phyloP scores from a whole-genome alignment of 2,797 vertebrate species.

The Rhinophrynus dorsalis region DNA sequence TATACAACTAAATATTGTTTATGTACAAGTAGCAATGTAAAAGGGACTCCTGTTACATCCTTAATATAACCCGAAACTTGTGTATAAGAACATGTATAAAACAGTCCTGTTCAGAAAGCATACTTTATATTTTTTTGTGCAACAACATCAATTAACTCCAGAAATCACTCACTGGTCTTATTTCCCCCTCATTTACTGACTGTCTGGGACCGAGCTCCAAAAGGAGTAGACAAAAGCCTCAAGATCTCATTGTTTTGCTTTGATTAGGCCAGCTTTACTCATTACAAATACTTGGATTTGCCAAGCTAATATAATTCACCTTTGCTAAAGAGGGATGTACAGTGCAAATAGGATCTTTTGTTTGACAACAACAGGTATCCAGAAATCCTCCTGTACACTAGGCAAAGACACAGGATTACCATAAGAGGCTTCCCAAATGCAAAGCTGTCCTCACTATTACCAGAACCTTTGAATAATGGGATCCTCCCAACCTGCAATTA shows the following conservation, averaged over 20 bases:
- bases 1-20: no score
- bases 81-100: no score
- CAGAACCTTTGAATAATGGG: neutral
- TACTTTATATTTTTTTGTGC: no score
- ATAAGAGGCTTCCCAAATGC: neutral
- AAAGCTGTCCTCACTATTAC: neutral
- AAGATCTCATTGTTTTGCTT: neutral
- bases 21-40: no score
- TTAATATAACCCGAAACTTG: no score
- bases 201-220: no score
- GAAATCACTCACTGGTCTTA: no score
- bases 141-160: no score
- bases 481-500: neutral
- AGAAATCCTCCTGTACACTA: neutral
- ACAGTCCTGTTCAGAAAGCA: no score
- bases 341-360: neutral
- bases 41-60: no score
- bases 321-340: slow-evolving; percentile 2
- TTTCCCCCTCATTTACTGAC: no score
- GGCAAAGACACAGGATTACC: neutral
- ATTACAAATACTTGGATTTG: slow-evolving; percentile 11
- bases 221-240: neutral
- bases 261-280: neutral
- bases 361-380: slow-evolving; percentile 1
- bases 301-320: neutral